phyloP scores from a whole-genome alignment of 2,888 invertebrate species.

The Deilephila elpenor region DNA sequence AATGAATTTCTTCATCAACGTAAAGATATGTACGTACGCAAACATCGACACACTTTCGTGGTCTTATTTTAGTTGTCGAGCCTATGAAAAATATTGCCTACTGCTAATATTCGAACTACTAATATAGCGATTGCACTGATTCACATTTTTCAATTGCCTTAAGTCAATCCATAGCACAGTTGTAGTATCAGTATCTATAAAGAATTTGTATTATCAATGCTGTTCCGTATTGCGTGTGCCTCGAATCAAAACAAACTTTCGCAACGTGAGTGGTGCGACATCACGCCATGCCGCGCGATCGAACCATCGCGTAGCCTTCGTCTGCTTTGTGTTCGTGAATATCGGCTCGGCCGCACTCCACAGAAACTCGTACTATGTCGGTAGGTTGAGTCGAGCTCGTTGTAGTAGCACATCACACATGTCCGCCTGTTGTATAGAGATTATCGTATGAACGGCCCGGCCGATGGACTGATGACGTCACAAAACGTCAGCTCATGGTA shows the following conservation, averaged over 20 bases:
- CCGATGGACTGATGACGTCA: conserved; percentile 59
- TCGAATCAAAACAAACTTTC: conserved; percentile 62
- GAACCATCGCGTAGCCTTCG: conserved; percentile 42
- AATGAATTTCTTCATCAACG: too few relatives aligned
- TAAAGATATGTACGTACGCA: neutral
- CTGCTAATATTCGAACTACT: neutral
- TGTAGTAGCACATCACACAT: conserved; percentile 48
- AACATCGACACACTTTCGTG: neutral
- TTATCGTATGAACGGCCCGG: conserved; percentile 49
- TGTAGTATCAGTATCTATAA: neutral
- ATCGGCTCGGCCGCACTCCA: neutral
- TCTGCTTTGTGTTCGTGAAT: conserved; percentile 10
- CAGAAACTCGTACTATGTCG: conserved; percentile 12
- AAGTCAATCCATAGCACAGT: neutral
- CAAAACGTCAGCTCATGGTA: conserved; percentile 58
- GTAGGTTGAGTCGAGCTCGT: conserved; percentile 34
- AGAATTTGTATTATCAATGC: conserved; percentile 34
- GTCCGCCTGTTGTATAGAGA: conserved; percentile 44
- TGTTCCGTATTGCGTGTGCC: conserved; percentile 40
- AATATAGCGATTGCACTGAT: neutral
- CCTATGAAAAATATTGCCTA: neutral
- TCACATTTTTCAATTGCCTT: neutral
- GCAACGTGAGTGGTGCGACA: conserved; percentile 67
- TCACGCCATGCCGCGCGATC: conserved; percentile 79
- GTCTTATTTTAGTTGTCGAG: conserved; percentile 1